Percentiles rank a stretch among this genome's conserved stretches.
Evolutionary conservation across 2,797 vertebrate species (phyloP).

Genomic region (Danionella dracula): DNA sequence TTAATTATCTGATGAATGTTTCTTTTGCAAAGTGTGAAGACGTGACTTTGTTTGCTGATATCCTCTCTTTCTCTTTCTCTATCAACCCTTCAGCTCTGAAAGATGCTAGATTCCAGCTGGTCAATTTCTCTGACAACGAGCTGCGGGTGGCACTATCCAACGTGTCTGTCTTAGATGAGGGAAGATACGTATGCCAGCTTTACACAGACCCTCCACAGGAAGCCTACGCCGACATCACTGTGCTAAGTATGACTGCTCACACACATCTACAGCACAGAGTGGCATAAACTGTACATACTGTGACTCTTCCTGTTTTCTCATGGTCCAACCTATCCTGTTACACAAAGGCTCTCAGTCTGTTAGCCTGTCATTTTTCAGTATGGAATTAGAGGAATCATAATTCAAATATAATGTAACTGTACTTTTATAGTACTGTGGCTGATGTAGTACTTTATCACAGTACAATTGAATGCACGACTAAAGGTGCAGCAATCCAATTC

Average conservation of each 20-base stretch:
- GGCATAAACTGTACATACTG: too few species aligned
- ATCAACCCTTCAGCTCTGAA: slow-evolving; percentile 77
- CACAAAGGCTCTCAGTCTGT: too few species aligned
- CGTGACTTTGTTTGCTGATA: slow-evolving; percentile 6
- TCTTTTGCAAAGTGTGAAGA: slow-evolving; percentile 10
- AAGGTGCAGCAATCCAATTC: too few species aligned
- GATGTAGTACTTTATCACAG: too few species aligned
- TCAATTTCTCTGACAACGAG: slow-evolving; percentile 98
- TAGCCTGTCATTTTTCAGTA: too few species aligned
- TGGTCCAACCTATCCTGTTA: too few species aligned
- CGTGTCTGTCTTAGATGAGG: slow-evolving; percentile 92
- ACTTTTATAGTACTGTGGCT: too few species aligned
- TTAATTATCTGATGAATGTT: slow-evolving; percentile 20
- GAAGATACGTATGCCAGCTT: slow-evolving; percentile 95
- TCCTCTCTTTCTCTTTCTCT: slow-evolving; percentile 16
- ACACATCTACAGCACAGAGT: slow-evolving; percentile 11
- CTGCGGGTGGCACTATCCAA: slow-evolving; percentile 93
- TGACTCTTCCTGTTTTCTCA: too few species aligned
- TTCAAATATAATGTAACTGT: too few species aligned
- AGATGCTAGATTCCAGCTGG: slow-evolving; percentile 95
- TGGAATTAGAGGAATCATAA: too few species aligned
- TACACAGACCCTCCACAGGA: slow-evolving; percentile 97
- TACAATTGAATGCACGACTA: too few species aligned
- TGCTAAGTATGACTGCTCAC: slow-evolving; percentile 77
- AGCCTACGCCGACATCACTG: slow-evolving; percentile 92